Evolutionary conservation across 2,888 invertebrate genomes (phyloP), one percentile per base, ranked within the genome.

Genomic region (Chrysolina americana): DNA sequence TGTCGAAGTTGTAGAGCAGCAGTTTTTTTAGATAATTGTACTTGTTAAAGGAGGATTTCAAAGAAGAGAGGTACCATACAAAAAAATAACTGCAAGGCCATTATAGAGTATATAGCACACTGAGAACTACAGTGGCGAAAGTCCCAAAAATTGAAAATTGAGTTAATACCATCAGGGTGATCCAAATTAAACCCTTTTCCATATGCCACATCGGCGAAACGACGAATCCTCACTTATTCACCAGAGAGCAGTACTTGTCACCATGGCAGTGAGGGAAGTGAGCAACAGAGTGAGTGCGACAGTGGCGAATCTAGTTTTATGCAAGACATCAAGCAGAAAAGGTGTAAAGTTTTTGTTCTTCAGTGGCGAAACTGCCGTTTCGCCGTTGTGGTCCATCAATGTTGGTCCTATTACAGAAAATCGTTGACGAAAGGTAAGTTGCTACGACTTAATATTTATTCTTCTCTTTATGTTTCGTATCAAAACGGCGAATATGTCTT

Each of bases 351-450:
- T 50, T 50, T 50, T 17, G 6, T 50, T 19, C 19, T 50, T 50
- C 9, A 50, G 50, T 50, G 50, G 19, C 50, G 50, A 50, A 50
- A 50, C 50, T 8, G 9, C 50, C n/a, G 50, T 50, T 50, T 50
- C 50, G 50, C 50, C 50, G 50, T 50, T 50, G 50, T 50, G 50
- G 50, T 50, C 50, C 50, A 50, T 17, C 50, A 50, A 50, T 50
- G 10, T 50, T 50, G 50, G 50, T 50, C 9, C 3, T 50, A 50
- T 19, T 50, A 50, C 50, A 50, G 50, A 50, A 50, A 50, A 19
- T 10, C 8, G 50, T 50, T 19, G 50, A 50, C 50, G 50, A 50
- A 50, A 50, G 19, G 50, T 50, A 19, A 50, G 50, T 50, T 19
- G 2, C 50, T 6, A 21, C 50, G 50, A 10, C 3, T 19, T 50